Conservation (phyloP, 2,888 invertebrate genomes). For the Brachylomia viminalis region DNA sequence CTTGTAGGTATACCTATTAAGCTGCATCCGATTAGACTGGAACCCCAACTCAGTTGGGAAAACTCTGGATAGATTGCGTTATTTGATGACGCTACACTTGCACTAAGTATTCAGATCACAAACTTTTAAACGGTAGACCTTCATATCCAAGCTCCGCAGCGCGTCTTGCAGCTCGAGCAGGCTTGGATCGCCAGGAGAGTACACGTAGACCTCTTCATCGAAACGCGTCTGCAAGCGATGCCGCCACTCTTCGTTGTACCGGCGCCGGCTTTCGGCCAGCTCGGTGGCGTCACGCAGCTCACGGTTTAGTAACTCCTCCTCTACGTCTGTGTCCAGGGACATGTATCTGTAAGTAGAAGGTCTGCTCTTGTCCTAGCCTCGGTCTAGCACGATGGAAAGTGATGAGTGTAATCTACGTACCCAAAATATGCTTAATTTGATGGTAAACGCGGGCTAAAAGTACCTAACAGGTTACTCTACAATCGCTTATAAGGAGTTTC, state of each 20-base stretch:
- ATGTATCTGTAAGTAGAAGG: slow-evolving; percentile 17
- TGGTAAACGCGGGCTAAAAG: too few relatives aligned
- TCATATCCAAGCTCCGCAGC: slow-evolving; percentile 74
- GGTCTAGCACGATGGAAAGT: too few relatives aligned
- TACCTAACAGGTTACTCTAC: too few relatives aligned
- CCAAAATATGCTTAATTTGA: too few relatives aligned
- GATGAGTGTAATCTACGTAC: too few relatives aligned
- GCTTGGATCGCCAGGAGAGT: slow-evolving; percentile 80
- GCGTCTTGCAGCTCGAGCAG: slow-evolving; percentile 79
- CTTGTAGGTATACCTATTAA: neutral
- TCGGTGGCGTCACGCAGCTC: slow-evolving; percentile 56
- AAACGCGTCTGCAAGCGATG: slow-evolving; percentile 80
- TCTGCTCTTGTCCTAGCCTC: too few relatives aligned
- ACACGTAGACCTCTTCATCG: slow-evolving; percentile 82
- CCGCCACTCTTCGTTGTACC: slow-evolving; percentile 76
- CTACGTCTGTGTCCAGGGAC: slow-evolving; percentile 27
- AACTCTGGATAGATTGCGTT: neutral
- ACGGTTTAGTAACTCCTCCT: slow-evolving; percentile 68
- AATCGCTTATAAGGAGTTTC: neutral
- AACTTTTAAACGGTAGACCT: slow-evolving; percentile 61
- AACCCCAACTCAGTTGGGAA: neutral
- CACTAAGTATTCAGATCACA: slow-evolving; percentile 23
- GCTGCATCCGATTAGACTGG: neutral
- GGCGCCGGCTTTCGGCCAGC: slow-evolving; percentile 57
- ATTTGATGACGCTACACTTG: neutral